phyloP scores from a whole-genome alignment of 2,797 vertebrate species.

The Myripristis jacobus region DNA sequence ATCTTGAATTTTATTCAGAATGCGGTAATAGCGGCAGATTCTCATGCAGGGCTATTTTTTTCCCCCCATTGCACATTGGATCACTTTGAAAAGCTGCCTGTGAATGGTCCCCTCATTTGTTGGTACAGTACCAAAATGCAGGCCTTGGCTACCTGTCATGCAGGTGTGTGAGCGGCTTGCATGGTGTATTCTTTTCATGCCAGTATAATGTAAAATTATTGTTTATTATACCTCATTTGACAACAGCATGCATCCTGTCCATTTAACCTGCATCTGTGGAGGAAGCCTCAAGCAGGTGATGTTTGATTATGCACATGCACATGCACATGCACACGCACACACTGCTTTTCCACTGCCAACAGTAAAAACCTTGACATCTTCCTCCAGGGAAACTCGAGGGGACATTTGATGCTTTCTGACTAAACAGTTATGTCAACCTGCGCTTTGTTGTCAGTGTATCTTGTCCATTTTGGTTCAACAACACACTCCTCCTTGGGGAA shows the following conservation, averaged over 20 bases:
- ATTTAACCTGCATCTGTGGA: constrained; percentile 63
- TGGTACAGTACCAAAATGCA: background rate
- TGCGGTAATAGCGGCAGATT: constrained; percentile 14
- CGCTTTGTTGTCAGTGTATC: constrained; percentile 67
- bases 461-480: constrained; percentile 60
- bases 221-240: constrained; percentile 41
- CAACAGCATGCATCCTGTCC: constrained; percentile 56
- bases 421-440: constrained; percentile 68
- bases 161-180: background rate
- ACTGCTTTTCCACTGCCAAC: constrained; percentile 17
- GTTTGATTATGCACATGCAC: constrained; percentile 6
- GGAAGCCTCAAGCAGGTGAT: constrained; percentile 57
- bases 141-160: background rate
- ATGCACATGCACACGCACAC: constrained; percentile 33
- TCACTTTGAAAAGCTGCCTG: background rate
- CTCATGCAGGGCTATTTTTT: background rate
- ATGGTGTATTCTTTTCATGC: background rate
- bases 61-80: background rate
- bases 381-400: constrained; percentile 50
- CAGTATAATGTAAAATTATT: background rate
- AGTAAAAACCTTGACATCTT: constrained; percentile 60
- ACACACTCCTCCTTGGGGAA: constrained; percentile 59
- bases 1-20: background rate
- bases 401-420: constrained; percentile 66
- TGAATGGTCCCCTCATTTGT: background rate